Evolutionary conservation across 2,113 vertebrate genomes (phyloP), one percentile per base, ranked within the genome.

Genomic region (Melanotaenia duboulayi): DNA sequence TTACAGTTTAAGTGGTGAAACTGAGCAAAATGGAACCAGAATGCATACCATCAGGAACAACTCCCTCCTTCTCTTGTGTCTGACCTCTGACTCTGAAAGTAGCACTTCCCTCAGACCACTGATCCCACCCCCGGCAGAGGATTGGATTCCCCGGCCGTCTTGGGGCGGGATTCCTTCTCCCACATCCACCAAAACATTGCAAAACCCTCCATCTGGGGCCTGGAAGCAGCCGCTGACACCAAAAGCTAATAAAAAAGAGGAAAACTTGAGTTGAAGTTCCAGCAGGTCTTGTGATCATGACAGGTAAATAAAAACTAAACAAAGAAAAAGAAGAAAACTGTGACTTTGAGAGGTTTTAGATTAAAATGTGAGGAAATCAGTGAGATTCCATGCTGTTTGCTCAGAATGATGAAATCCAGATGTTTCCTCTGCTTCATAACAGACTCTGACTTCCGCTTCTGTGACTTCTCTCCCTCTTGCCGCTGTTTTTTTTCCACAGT

Each of bases 381-480:
- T 3, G 1, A 25, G 58, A 39, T 23, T 13, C n/a, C n/a, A 1
- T 50, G 44, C 16, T 63, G 56, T 78, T 78, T 24, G 32, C 25
- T 0, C n/a, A 11, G n/a, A n/a, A 10, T 57, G 54, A 79, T 69
- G 42, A 24, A 51, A 59, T 80, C 78, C 83, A 85, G 75, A 76
- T 74, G 72, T 71, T 50, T 17, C 25, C 17, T n/a, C 14, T 40
- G 10, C 42, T 46, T 17, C 2, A 46, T 46, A 46, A 46, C 42
- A 16, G 42, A 4, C 7, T 11, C 17, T 8, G 44, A 4, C 8
- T 48, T 48, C 44, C 44, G 44, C 44, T 7, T n/a, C n/a, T n/a
- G 4, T 2, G 19, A 7, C 16, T 48, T 48, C n/a, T n/a, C n/a
- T n/a, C n/a, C 4, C 8, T 5, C 4, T 17, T 1, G 17, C 16